These are phyloP conservation scores for Artemisiospiza belli DNA, from an alignment of 2,113 vertebrate genomes.

Conservation along the genomic window DNA sequence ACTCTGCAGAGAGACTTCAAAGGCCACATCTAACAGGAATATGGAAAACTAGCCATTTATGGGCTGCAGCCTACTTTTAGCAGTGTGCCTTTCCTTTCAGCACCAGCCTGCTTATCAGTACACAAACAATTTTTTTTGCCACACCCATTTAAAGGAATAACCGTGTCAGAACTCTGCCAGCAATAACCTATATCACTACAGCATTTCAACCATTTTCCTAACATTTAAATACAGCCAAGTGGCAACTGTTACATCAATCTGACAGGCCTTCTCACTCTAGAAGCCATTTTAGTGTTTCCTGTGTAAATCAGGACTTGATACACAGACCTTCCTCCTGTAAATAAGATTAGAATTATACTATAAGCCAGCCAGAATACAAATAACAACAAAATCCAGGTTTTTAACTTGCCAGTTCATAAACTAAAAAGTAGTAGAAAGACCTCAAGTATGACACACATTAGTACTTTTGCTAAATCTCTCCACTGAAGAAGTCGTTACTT, in stretches of 20 bases:
- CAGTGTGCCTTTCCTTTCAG: neutral
- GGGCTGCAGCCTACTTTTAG: neutral
- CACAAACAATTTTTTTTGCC: slow-evolving; percentile 7
- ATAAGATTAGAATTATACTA: neutral
- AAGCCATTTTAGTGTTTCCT: neutral
- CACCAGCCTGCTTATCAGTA: slow-evolving; percentile 46
- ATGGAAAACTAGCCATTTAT: neutral
- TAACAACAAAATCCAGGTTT: neutral
- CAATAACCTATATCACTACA: neutral
- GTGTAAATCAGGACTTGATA: neutral
- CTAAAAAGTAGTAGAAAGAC: neutral
- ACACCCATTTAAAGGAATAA: slow-evolving; percentile 50
- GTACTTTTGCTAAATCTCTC: neutral
- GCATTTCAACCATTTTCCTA: neutral
- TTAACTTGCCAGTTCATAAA: neutral
- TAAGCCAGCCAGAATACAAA: neutral
- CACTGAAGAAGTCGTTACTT: neutral
- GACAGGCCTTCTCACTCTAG: neutral
- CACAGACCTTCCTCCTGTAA: neutral
- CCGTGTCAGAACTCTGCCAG: neutral
- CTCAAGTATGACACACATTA: neutral
- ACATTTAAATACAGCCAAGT: neutral
- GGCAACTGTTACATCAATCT: neutral
- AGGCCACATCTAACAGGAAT: neutral
- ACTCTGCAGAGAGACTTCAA: neutral